Evolutionary conservation across 2,888 invertebrate species (phyloP).

Genomic region (Drosophila cognata): DNA sequence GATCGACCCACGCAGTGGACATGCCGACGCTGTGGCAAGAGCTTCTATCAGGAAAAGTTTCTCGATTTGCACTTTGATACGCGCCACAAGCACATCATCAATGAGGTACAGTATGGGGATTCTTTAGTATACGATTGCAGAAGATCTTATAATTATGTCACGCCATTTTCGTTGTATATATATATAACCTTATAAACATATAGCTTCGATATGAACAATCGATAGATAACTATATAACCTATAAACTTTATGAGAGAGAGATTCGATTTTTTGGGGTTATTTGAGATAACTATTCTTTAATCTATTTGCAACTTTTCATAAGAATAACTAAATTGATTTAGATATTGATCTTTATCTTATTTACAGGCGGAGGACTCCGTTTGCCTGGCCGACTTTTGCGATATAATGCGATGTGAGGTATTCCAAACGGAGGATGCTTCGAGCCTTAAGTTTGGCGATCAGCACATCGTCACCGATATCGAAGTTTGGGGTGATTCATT

Average conservation of each 20-base stretch:
- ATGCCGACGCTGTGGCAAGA: conserved; percentile 95
- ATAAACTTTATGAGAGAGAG: not conserved
- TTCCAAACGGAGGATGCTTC: conserved; percentile 90
- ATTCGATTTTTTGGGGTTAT: not conserved
- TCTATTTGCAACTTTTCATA: not conserved
- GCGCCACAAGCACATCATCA: conserved; percentile 93
- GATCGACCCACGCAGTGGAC: conserved; percentile 95
- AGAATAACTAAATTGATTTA: not conserved
- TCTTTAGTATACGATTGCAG: not conserved
- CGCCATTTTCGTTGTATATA: not conserved
- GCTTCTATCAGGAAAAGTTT: conserved; percentile 94
- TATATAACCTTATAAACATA: not conserved
- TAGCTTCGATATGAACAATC: not conserved
- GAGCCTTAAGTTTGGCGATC: conserved; percentile 87
- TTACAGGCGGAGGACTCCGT: conserved; percentile 94
- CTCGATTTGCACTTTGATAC: conserved; percentile 95
- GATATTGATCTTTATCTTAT: not conserved
- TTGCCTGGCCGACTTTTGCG: conserved; percentile 97
- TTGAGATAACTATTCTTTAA: not conserved
- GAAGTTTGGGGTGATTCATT: conserved; percentile 93
- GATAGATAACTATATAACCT: not conserved
- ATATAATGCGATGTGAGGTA: conserved; percentile 97
- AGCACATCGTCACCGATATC: conserved; percentile 90
- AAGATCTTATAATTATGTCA: not conserved
- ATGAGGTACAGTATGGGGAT: conserved; percentile 87